These are phyloP conservation scores for Rhopalosiphum padi DNA, from an alignment of 1,140 invertebrate species.

Conservation along the genomic window DNA sequence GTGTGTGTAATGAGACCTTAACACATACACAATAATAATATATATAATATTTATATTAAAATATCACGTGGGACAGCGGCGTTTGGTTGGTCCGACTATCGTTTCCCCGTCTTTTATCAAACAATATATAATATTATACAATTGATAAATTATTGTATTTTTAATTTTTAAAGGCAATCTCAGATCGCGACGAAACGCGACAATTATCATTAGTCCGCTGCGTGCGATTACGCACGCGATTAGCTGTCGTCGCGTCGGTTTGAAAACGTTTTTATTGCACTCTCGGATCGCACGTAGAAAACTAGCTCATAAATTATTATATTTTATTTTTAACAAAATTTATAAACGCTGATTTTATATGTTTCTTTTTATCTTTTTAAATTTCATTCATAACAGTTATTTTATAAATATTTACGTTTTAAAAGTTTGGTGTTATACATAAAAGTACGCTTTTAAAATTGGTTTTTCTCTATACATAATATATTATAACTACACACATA, in stretches of 20 bases:
- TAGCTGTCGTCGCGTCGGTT: not conserved
- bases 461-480: not conserved
- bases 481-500: not conserved
- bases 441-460: not conserved
- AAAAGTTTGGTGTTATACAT: not conserved
- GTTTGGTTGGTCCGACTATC: not conserved
- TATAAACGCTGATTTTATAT: not conserved
- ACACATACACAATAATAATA: not conserved
- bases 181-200: conserved; percentile 33
- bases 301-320: not conserved
- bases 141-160: conserved; percentile 26
- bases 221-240: conserved; percentile 11
- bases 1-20: not conserved
- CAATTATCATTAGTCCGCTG: conserved; percentile 12
- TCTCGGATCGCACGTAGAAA: conserved; percentile 7
- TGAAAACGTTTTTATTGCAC: conserved; percentile 20
- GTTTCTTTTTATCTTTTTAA: not conserved
- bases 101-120: not conserved
- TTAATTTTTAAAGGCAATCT: conserved; percentile 15
- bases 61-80: not conserved
- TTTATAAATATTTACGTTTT: not conserved
- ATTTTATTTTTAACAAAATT: not conserved
- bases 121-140: not conserved
- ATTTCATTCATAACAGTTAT: not conserved
- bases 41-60: not conserved